Conservation (phyloP, 30 jellyfish, hydroid and myxozoan genomes). For the Morbakka virulenta region DNA sequence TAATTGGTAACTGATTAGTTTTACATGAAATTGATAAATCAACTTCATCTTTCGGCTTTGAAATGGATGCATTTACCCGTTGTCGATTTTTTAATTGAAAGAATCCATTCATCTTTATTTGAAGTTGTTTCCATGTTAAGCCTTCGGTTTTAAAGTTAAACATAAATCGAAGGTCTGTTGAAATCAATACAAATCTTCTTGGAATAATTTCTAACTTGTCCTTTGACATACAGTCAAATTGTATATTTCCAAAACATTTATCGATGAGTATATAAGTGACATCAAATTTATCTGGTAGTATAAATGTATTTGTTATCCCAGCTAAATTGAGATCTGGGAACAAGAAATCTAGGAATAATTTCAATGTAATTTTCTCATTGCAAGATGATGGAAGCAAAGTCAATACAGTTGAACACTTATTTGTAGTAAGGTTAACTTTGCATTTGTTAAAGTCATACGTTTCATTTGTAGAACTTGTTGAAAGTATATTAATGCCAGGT, state of each 20-base stretch:
- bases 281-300: conserved; percentile 59
- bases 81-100: conserved; percentile 26
- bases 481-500: no score
- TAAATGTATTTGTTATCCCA: conserved; percentile 49
- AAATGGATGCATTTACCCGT: conserved; percentile 17
- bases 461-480: no score
- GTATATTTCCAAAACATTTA: conserved; percentile 41
- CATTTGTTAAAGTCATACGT: no score
- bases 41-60: conserved; percentile 33
- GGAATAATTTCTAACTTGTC: conserved; percentile 58
- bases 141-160: conserved; percentile 49
- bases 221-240: conserved; percentile 23
- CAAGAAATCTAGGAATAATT: conserved; percentile 34
- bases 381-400: conserved; percentile 46
- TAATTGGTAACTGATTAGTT: conserved; percentile 28
- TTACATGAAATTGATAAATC: conserved; percentile 36
- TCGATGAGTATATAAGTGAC: conserved; percentile 29
- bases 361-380: conserved; percentile 50
- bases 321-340: conserved; percentile 44
- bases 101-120: conserved; percentile 18
- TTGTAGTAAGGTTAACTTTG: no score
- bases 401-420: conserved; percentile 29
- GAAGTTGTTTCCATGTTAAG: conserved; percentile 43
- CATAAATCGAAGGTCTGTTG: conserved; percentile 16
- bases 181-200: conserved; percentile 35